These are phyloP conservation scores for Drosophila insularis DNA, from an alignment of 1,140 invertebrate species.

Conservation along the genomic window DNA sequence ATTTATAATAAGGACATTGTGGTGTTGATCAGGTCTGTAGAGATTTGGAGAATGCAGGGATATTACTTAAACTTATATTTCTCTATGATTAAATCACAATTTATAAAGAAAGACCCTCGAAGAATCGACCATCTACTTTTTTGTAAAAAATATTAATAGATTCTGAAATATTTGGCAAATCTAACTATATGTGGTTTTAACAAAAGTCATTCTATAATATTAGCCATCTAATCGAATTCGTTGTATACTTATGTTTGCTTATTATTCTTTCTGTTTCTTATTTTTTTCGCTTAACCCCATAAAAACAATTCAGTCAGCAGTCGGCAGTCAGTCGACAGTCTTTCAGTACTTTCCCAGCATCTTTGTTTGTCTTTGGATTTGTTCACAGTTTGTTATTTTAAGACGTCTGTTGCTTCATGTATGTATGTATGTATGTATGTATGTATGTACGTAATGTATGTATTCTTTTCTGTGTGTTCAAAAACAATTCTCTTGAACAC, in stretches of 20 bases:
- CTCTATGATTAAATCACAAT: too few species aligned
- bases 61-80: too few species aligned
- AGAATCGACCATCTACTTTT: too few species aligned
- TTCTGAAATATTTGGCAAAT: too few species aligned
- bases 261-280: neutral
- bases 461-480: conserved; percentile 12
- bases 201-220: neutral
- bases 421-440: neutral
- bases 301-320: conserved; percentile 9
- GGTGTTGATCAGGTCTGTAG: too few species aligned
- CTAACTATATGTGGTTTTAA: neutral
- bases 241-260: conserved; percentile 1
- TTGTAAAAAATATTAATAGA: too few species aligned
- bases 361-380: conserved; percentile 32
- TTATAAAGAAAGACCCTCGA: too few species aligned
- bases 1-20: too few species aligned
- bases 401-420: conserved; percentile 20
- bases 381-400: conserved; percentile 54
- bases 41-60: too few species aligned
- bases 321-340: conserved; percentile 7
- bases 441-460: neutral
- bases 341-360: conserved; percentile 17
- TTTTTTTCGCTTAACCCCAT: conserved; percentile 10
- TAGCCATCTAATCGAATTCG: conserved; percentile 4
- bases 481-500: conserved; percentile 33